phyloP scores from a whole-genome alignment of 2,797 vertebrate species.

The Chiloscyllium punctatum region DNA sequence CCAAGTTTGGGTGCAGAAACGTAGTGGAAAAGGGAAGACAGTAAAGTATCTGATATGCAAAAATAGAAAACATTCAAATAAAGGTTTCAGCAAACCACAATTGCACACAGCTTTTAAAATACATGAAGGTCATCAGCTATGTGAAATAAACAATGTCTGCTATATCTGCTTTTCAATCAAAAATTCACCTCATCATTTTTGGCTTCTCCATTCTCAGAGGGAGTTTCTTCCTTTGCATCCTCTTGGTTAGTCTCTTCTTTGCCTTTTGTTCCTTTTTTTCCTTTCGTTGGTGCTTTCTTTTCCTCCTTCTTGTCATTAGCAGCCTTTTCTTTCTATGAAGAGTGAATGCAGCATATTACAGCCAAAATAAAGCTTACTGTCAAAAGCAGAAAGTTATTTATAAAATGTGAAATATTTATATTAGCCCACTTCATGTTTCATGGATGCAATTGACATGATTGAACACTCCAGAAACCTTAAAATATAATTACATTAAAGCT shows the following conservation, averaged over 20 bases:
- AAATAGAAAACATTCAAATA: background rate
- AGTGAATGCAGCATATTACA: background rate
- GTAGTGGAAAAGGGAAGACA: background rate
- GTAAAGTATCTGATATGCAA: background rate
- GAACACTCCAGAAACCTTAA: background rate
- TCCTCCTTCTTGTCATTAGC: constrained; percentile 81
- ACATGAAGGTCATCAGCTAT: background rate
- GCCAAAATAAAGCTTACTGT: too few species aligned
- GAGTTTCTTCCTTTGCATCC: constrained; percentile 77
- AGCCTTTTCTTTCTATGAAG: constrained; percentile 78
- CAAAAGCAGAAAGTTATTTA: background rate
- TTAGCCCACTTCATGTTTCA: background rate
- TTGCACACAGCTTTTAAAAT: background rate
- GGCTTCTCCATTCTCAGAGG: constrained; percentile 87
- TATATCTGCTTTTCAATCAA: background rate
- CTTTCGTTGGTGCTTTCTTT: constrained; percentile 67
- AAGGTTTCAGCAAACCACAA: too few species aligned
- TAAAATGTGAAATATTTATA: background rate
- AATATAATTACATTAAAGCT: background rate
- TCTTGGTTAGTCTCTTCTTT: constrained; percentile 69
- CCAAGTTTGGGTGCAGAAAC: background rate
- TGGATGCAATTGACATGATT: background rate
- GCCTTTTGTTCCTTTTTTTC: constrained; percentile 71
- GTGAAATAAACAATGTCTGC: background rate
- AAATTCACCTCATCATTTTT: constrained; percentile 76